Evolutionary conservation across 2,888 invertebrate species (phyloP), one percentile per base, ranked within the genome.

Genomic region (Brassicogethes aeneus): DNA sequence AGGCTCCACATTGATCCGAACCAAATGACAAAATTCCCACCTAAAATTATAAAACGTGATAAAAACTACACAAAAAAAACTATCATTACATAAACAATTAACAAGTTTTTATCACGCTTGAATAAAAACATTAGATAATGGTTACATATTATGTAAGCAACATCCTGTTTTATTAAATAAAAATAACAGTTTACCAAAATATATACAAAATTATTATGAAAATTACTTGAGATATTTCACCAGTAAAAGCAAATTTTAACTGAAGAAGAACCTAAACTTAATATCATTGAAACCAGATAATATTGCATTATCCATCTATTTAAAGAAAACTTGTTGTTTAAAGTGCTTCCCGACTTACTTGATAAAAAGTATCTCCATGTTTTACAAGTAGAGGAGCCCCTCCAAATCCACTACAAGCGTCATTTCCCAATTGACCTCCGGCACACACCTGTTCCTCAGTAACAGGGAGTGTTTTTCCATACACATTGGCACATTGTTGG

Each of bases 1-100:
- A 70, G 14, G 77, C 79, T 15, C 83, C 82, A 55, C 85, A 83
- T 61, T 85, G 83, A 52, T 83, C 84, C 0, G 85, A 84, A 1
- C 87, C 87, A 53, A 85, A 86, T 0, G 86, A 86, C 47, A 87
- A 77, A 29, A 87, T 81, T 17, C 86, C 87, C 46, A 85, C 74
- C 85, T 86, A 57, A 47, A 69, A 59, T 23, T 23, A 23, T 23
- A 23, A 23, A 10, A 23, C 10, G 23, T 45, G 32, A 44, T 41
- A 29, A 41, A 39, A 37, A 23, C 23, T n/a, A n/a, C n/a, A n/a
- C n/a, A n/a, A n/a, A 34, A 17, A 30, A 29, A 37, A 15, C 13
- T 8, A 33, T 17, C 34, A 31, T 17, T 41, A 3, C 30, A 40
- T 2, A 5, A 35, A n/a, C n/a, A n/a, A n/a, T n/a, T 14, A 15